Conservation (phyloP, 2,113 vertebrate species). For the Cervus canadensis region DNA sequence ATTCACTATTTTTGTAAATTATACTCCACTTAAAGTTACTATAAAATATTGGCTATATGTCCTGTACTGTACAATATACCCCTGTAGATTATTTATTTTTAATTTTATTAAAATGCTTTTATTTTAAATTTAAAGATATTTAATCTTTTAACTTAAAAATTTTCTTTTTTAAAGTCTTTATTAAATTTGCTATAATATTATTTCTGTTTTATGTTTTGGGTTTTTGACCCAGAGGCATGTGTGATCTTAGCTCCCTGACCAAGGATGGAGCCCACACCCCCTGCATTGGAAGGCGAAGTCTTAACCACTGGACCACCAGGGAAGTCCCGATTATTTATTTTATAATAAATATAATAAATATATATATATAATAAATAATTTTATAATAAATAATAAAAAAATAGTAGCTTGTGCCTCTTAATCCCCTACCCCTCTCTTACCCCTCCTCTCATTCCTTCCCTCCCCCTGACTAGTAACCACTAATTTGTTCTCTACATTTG, state of each 20-base stretch:
- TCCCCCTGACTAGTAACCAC: background rate
- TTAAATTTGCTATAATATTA: background rate
- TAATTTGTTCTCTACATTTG: background rate
- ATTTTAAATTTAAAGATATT: background rate
- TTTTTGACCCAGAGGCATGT: background rate
- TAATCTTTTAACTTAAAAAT: background rate
- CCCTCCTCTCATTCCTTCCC: background rate
- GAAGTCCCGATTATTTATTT: background rate
- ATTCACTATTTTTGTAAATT: background rate
- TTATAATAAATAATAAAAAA: no score
- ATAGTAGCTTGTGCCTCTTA: background rate
- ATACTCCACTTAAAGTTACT: background rate
- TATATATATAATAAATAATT: no score
- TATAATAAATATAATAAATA: background rate
- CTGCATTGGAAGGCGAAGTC: background rate
- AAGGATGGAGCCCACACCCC: background rate
- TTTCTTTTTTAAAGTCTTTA: background rate
- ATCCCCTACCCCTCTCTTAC: background rate
- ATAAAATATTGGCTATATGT: background rate
- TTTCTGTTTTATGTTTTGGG: background rate
- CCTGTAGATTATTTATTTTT: background rate
- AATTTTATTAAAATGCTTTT: background rate
- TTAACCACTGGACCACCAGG: background rate
- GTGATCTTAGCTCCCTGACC: background rate
- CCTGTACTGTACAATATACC: background rate